Base-by-base conservation (phyloP, 2,113 vertebrate species). In the Willisornis vidua region DNA sequence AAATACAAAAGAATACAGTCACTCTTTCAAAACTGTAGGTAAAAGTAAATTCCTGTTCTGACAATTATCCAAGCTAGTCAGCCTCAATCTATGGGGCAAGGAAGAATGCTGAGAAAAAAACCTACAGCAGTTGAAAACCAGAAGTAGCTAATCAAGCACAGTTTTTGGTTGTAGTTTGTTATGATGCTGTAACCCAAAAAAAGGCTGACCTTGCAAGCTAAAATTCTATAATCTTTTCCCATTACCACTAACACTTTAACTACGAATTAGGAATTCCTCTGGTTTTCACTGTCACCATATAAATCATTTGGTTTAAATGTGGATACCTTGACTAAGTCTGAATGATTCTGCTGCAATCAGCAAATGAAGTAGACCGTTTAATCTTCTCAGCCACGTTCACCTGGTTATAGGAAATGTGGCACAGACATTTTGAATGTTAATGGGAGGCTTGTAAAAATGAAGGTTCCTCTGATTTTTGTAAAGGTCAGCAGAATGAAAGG, bases 241-340 rank as follows among this genome's bases (percentile, higher is more conserved):
- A 29, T 51, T 74, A 49, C 71, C 91, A 80, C 75, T 85, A 90
- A 93, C 82, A 71, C 85, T 83, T 87, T 49, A 51, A n/a, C 33
- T 90, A 83, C 67, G 79, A 90, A 94, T 85, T 87, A 96, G 76
- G 33, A 94, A 55, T 83, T 95, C 63, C 54, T 89, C 67, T 90
- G 87, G 35, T 93, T 96, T 96, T 79, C 75, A 74, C 35, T 63
- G 76, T 74, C 63, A 23, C 22, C 66, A 29, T 77, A 55, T 74
- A 63, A 93, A 87, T 85, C 3, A 46, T 48, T 74, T 89, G 19
- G 46, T 83, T 83, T 88, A 63, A 93, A 70, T 74, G 72, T 3
- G 17, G 67, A 45, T 55, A 57, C 22, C 89, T 93, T 33, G 65
- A 87, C 24, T 45, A 54, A 70, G 49, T 75, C 77, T 77, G 85